Conservation (phyloP, 2,113 vertebrate genomes). For the Cynoglossus semilaevis region DNA sequence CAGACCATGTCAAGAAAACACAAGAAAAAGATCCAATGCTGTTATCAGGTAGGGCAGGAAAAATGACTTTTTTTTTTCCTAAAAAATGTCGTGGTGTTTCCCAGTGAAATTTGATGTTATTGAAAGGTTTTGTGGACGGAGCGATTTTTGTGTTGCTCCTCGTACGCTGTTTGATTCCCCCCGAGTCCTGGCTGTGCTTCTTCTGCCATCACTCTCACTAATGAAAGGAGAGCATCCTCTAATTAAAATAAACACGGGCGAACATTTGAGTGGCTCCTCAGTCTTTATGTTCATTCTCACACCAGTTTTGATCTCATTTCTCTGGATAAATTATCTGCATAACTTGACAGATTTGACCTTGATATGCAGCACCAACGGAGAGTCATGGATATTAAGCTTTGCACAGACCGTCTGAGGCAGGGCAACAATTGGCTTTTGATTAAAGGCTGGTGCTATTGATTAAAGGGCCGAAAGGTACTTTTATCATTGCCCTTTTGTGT, state of each 20-base stretch:
- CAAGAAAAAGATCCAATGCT: constrained; percentile 93
- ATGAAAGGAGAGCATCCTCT: constrained; percentile 35
- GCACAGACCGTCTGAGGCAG: constrained; percentile 15
- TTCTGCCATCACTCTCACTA: constrained; percentile 21
- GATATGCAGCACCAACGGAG: background rate
- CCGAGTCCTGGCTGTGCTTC: constrained; percentile 14
- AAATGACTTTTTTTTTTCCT: background rate
- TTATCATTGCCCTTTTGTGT: constrained; percentile 24
- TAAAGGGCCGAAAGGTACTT: constrained; percentile 44
- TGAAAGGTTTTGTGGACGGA: background rate
- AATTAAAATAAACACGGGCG: constrained; percentile 27
- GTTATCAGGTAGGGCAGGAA: constrained; percentile 82
- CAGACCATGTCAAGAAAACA: constrained; percentile 95
- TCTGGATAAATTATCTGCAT: no score
- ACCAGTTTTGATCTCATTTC: background rate
- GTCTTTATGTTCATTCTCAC: constrained; percentile 1
- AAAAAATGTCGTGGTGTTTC: background rate
- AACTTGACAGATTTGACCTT: no score
- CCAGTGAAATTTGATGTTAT: background rate
- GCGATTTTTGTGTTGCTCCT: constrained; percentile 6
- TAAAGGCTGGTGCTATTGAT: constrained; percentile 45
- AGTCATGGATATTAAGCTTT: constrained; percentile 13
- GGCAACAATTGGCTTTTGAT: constrained; percentile 55
- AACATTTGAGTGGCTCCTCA: constrained; percentile 18
- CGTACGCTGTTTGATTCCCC: constrained; percentile 40